Evolutionary conservation across 2,888 invertebrate species (phyloP).

Genomic region (Metellina segmentata): DNA sequence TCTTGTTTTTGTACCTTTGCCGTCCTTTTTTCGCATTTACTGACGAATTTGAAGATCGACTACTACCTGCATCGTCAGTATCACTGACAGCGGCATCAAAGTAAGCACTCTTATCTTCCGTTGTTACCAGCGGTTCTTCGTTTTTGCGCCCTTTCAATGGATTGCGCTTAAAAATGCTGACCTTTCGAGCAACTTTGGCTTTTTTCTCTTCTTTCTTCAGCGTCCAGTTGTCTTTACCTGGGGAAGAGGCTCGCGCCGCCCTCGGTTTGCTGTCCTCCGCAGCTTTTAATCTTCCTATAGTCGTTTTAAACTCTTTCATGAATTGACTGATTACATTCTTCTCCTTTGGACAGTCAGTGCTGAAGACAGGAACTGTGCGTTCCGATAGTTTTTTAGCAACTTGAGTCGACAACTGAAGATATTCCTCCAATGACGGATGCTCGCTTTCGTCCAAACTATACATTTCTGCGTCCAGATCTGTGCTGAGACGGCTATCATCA

Average conservation of each 20-base stretch:
- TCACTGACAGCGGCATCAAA: conserved; percentile 44
- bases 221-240: conserved; percentile 74
- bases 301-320: conserved; percentile 73
- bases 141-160: conserved; percentile 64
- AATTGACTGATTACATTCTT: conserved; percentile 73
- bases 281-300: conserved; percentile 65
- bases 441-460: conserved; percentile 71
- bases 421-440: conserved; percentile 76
- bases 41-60: conserved; percentile 52
- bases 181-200: conserved; percentile 58
- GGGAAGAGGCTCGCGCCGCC: conserved; percentile 31
- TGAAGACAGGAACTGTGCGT: conserved; percentile 70
- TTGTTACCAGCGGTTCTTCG: conserved; percentile 66
- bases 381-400: conserved; percentile 76
- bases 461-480: conserved; percentile 65
- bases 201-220: conserved; percentile 69
- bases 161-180: conserved; percentile 71
- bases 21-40: conserved; percentile 33
- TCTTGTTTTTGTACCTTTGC: conserved; percentile 40
- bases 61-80: conserved; percentile 61
- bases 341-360: conserved; percentile 60
- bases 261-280: conserved; percentile 57
- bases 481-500: conserved; percentile 70
- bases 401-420: conserved; percentile 71
- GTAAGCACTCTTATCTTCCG: conserved; percentile 43